phyloP scores from a whole-genome alignment of 2,888 invertebrate genomes.

The Apodemia hepburni region DNA sequence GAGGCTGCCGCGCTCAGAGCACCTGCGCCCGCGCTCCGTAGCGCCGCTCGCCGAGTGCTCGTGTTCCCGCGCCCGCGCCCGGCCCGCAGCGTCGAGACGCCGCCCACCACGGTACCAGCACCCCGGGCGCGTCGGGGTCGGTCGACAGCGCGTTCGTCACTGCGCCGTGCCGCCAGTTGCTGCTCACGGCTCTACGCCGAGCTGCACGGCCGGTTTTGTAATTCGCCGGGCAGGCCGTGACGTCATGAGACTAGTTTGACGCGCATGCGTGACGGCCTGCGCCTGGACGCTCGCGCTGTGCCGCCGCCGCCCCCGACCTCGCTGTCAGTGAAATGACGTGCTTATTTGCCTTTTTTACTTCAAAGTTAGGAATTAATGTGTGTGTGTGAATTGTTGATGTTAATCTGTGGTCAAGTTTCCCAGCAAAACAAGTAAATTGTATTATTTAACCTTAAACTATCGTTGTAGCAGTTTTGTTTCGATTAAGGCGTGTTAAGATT shows the following conservation, averaged over 20 bases:
- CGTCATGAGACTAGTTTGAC: conserved; percentile 78
- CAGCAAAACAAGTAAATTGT: conserved; percentile 1
- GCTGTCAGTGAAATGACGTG: conserved; percentile 69
- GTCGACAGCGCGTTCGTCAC: conserved; percentile 74
- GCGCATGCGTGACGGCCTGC: conserved; percentile 71
- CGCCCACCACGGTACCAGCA: conserved; percentile 68
- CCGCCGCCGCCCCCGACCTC: conserved; percentile 69
- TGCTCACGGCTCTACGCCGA: conserved; percentile 50
- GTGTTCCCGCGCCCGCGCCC: conserved; percentile 65
- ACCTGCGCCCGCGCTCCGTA: conserved; percentile 83
- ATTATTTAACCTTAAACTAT: neutral
- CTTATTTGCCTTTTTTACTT: conserved; percentile 50
- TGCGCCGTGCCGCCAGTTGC: conserved; percentile 49
- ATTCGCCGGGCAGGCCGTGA: conserved; percentile 74
- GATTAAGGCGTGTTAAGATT: conserved; percentile 2
- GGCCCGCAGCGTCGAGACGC: conserved; percentile 70
- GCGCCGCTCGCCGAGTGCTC: conserved; percentile 78
- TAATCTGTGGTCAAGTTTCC: conserved; percentile 5
- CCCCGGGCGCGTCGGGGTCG: conserved; percentile 74
- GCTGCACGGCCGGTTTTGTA: conserved; percentile 74
- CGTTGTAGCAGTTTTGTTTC: neutral
- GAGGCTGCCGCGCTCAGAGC: conserved; percentile 85
- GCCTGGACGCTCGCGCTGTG: conserved; percentile 59
- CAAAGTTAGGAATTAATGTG: conserved; percentile 26
- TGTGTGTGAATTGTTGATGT: conserved; percentile 12